These are phyloP conservation scores for Drosophila obscura DNA, from an alignment of 1,140 invertebrate genomes.

Conservation along the genomic window DNA sequence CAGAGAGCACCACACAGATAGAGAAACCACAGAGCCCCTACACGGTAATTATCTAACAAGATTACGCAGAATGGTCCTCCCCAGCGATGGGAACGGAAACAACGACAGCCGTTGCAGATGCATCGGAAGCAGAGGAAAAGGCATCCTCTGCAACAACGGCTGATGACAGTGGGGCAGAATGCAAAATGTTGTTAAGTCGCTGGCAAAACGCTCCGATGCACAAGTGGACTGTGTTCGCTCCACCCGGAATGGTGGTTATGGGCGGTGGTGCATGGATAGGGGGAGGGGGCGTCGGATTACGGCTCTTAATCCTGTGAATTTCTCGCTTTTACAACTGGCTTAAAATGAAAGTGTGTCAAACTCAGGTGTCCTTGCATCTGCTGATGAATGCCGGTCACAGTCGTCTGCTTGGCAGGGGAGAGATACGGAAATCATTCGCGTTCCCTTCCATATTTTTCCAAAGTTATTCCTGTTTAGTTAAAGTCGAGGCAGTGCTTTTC, in stretches of 20 bases:
- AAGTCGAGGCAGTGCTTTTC: constrained; percentile 5
- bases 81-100: constrained; percentile 43
- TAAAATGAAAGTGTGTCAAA: constrained; percentile 50
- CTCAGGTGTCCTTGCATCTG: constrained; percentile 50
- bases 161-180: constrained; percentile 51
- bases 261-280: constrained; percentile 17
- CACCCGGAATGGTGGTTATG: constrained; percentile 41
- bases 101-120: constrained; percentile 30
- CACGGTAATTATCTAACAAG: constrained; percentile 54
- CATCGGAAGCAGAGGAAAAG: background rate
- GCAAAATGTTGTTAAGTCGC: constrained; percentile 54
- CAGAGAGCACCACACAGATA: constrained; percentile 16
- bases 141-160: constrained; percentile 23
- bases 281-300: constrained; percentile 41
- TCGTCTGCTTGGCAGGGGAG: constrained; percentile 8
- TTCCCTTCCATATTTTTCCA: background rate
- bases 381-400: constrained; percentile 25
- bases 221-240: constrained; percentile 39
- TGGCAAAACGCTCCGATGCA: constrained; percentile 46
- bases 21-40: constrained; percentile 40
- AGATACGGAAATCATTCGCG: constrained; percentile 38
- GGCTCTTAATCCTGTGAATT: constrained; percentile 51
- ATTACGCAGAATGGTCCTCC: constrained; percentile 46
- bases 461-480: no score
- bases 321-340: constrained; percentile 52